Conservation (phyloP, 2,113 vertebrate genomes). For the Megalops atlanticus region DNA sequence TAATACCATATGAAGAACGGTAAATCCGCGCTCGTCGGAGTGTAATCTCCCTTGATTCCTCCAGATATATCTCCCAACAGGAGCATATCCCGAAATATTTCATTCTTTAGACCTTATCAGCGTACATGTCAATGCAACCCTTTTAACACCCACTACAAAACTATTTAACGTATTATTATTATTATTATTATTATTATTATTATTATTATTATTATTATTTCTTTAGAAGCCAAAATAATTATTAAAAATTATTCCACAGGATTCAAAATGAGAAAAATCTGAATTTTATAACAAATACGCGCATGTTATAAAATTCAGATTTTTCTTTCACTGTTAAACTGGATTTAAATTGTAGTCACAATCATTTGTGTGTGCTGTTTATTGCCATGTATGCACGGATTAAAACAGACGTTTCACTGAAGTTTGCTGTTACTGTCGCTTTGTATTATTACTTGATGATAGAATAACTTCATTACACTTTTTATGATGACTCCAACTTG, state of each 20-base stretch:
- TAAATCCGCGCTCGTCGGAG: conserved; percentile 74
- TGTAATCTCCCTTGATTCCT: conserved; percentile 79
- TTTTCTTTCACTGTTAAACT: too few relatives aligned
- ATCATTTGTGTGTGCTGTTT: background rate
- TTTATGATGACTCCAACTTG: background rate
- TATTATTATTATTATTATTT: background rate
- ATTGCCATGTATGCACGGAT: background rate
- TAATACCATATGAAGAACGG: conserved; percentile 75
- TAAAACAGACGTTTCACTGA: background rate
- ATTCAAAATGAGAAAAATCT: too few relatives aligned
- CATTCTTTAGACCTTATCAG: too few relatives aligned
- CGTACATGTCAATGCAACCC: conserved; percentile 29
- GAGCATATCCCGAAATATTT: conserved; percentile 48
- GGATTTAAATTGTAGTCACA: background rate
- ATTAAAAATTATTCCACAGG: too few relatives aligned
- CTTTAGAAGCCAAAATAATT: too few relatives aligned
- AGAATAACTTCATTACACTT: background rate
- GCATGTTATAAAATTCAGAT: too few relatives aligned
- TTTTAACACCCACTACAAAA: conserved; percentile 23
- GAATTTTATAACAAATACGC: too few relatives aligned
- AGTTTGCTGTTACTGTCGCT: too few relatives aligned
- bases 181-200: conserved; percentile 2
- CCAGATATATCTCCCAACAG: conserved; percentile 69
- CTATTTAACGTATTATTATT: conserved; percentile 4
- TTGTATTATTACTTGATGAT: background rate